Conservation (phyloP, 2,888 invertebrate genomes). For the Himalopsyche japonica region DNA sequence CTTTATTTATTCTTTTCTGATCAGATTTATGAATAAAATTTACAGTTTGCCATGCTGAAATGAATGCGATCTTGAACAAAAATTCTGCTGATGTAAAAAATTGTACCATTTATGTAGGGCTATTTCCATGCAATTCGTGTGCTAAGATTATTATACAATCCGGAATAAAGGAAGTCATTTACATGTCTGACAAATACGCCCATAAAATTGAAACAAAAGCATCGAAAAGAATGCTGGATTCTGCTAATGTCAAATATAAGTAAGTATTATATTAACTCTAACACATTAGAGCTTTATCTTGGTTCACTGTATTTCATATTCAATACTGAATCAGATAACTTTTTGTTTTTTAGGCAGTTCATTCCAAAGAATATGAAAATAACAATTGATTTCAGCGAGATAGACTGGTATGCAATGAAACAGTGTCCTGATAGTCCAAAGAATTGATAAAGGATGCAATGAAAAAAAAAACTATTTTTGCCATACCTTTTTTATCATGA, state of each 20-base stretch:
- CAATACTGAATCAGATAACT: background rate
- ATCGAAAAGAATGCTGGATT: conserved; percentile 80
- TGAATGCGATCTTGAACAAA: conserved; percentile 95
- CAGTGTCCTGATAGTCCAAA: conserved; percentile 50
- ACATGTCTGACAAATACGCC: conserved; percentile 80
- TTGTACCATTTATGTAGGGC: conserved; percentile 83
- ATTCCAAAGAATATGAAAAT: conserved; percentile 65
- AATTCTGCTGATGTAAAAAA: conserved; percentile 76
- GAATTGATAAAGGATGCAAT: conserved; percentile 10
- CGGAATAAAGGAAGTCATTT: conserved; percentile 78
- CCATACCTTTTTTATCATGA: too few species aligned
- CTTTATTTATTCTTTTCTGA: conserved; percentile 26
- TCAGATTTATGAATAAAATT: conserved; percentile 39
- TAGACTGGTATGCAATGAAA: conserved; percentile 61
- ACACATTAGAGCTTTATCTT: background rate
- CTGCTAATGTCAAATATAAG: conserved; percentile 73
- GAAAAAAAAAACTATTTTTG: background rate
- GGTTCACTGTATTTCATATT: background rate
- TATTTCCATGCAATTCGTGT: conserved; percentile 98
- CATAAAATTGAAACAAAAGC: conserved; percentile 71
- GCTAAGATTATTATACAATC: conserved; percentile 96
- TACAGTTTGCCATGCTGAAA: conserved; percentile 95
- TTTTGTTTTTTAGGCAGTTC: conserved; percentile 61
- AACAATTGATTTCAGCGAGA: conserved; percentile 69
- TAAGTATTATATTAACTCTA: conserved; percentile 45